Conservation (phyloP, 2,113 vertebrate genomes). For the Hemibagrus wyckioides region DNA sequence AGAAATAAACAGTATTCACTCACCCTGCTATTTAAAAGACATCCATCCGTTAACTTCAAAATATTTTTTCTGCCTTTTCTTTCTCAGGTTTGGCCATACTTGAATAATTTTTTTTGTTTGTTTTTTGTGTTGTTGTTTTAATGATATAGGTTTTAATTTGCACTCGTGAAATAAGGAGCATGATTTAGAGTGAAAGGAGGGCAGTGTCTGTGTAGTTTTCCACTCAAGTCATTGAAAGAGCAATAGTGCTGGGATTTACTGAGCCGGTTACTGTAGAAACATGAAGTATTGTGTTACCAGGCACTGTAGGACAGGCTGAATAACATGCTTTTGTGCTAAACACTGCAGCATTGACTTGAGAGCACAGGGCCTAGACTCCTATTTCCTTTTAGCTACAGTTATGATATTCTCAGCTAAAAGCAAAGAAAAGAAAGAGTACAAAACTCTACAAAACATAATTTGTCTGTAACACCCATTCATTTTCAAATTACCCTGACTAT, state of each 20-base stretch:
- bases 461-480: too few species aligned
- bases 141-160: not conserved
- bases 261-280: conserved; percentile 35
- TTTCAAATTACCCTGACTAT: too few species aligned
- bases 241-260: not conserved
- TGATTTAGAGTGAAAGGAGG: not conserved
- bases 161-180: not conserved
- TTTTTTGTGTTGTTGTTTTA: not conserved
- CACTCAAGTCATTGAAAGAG: not conserved
- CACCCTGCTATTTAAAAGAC: not conserved
- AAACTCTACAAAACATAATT: too few species aligned
- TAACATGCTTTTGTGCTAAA: conserved; percentile 14
- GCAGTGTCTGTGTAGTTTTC: not conserved
- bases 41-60: not conserved
- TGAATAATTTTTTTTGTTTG: not conserved
- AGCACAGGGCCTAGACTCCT: not conserved
- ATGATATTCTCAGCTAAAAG: not conserved
- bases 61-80: not conserved
- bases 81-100: not conserved
- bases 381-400: not conserved
- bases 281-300: conserved; percentile 17
- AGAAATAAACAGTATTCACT: not conserved
- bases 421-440: not conserved
- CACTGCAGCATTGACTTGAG: conserved; percentile 3
- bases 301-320: conserved; percentile 5